Conservation (phyloP, 2,888 invertebrate genomes). For the Plusia festucae region DNA sequence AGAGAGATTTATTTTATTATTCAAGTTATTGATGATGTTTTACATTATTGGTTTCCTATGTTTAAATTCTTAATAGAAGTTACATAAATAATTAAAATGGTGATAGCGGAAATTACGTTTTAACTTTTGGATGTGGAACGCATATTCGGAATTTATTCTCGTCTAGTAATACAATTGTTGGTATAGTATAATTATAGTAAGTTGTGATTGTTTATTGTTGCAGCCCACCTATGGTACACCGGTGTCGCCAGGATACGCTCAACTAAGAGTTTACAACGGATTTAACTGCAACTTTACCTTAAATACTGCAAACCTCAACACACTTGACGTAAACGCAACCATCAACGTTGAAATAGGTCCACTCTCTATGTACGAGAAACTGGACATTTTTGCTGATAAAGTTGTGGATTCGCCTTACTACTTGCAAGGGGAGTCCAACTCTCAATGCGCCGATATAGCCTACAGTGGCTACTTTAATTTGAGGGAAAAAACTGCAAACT, state of each 20-base stretch:
- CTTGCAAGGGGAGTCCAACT: slow-evolving; percentile 69
- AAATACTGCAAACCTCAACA: slow-evolving; percentile 51
- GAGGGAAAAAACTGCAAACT: slow-evolving; percentile 78
- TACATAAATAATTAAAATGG: no score
- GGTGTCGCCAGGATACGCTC: slow-evolving; percentile 89
- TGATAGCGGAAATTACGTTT: no score
- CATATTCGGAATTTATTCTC: no score
- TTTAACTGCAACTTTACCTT: slow-evolving; percentile 88
- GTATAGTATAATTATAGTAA: not conserved
- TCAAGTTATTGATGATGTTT: no score
- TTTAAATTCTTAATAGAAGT: no score
- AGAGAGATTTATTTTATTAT: no score
- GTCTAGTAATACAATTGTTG: no score
- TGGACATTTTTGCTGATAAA: slow-evolving; percentile 71
- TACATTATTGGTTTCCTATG: no score
- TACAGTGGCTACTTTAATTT: slow-evolving; percentile 70
- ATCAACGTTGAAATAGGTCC: slow-evolving; percentile 65
- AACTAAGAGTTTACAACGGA: slow-evolving; percentile 93
- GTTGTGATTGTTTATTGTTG: slow-evolving; percentile 39
- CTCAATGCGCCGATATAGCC: slow-evolving; percentile 64
- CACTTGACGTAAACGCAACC: slow-evolving; percentile 51
- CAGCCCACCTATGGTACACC: slow-evolving; percentile 90
- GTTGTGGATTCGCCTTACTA: slow-evolving; percentile 74
- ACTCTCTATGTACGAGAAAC: slow-evolving; percentile 80
- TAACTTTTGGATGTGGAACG: no score